Percentiles rank a stretch among this genome's conserved stretches.
phyloP scores from a whole-genome alignment of 2,797 vertebrate genomes.

The Leptatherina wallacei region DNA sequence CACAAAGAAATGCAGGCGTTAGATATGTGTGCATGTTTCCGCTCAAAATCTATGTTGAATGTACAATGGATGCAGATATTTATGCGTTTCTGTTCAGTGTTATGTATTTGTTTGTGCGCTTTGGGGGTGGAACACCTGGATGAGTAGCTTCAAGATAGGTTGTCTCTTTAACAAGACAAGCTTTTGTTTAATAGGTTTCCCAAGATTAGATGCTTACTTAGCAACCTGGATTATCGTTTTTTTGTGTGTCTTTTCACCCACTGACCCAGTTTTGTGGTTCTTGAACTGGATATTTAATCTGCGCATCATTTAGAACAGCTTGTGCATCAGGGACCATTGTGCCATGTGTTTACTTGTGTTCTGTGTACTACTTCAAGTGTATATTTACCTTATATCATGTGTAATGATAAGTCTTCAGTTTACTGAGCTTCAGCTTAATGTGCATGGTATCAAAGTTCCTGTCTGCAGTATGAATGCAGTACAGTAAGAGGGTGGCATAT shows the following conservation, averaged over 20 bases:
- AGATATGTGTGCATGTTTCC: neutral
- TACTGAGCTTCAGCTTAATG: no score
- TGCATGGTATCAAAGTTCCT: no score
- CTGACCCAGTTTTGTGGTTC: neutral
- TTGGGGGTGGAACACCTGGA: neutral
- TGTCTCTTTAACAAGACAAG: neutral
- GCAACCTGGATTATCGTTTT: neutral
- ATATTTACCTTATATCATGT: neutral
- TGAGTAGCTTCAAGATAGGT: neutral
- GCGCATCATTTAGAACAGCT: neutral
- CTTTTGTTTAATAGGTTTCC: neutral
- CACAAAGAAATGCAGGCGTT: neutral
- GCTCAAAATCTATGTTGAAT: neutral
- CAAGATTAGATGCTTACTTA: neutral
- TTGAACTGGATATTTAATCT: neutral
- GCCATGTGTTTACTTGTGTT: neutral
- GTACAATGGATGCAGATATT: no score
- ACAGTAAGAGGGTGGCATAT: neutral
- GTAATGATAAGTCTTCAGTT: neutral
- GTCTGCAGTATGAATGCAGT: no score
- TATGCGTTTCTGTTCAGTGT: neutral
- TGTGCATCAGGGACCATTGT: neutral
- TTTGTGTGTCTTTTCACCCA: neutral
- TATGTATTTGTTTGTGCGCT: conserved; percentile 8
- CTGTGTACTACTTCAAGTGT: neutral